Conservation (phyloP, 1,140 invertebrate species). For the Dendrolimus punctatus region DNA sequence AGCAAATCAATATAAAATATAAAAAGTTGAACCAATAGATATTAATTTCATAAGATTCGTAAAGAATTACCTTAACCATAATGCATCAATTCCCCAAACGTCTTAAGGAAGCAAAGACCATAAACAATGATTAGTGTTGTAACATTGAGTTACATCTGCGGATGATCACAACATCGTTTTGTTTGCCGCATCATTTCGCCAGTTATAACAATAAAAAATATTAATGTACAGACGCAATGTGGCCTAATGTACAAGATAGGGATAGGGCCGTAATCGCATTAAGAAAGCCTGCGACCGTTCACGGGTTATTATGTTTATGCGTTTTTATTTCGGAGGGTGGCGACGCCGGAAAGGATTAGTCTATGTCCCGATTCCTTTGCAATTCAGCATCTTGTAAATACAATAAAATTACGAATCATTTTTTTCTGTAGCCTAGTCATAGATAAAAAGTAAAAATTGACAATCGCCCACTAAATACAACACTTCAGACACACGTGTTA, state of each 20-base stretch:
- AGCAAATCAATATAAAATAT: no score
- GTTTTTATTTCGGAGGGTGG: slow-evolving; percentile 42
- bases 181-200: slow-evolving; percentile 55
- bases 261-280: slow-evolving; percentile 49
- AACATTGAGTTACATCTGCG: slow-evolving; percentile 14
- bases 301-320: slow-evolving; percentile 54
- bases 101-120: no score
- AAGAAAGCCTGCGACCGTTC: slow-evolving; percentile 48
- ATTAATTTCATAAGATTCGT: no score
- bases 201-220: slow-evolving; percentile 53
- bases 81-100: no score
- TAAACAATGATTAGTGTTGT: no score
- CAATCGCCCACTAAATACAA: no score
- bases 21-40: no score
- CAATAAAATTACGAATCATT: slow-evolving; percentile 1
- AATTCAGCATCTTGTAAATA: neutral
- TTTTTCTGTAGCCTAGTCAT: slow-evolving; percentile 1
- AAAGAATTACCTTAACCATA: no score
- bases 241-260: slow-evolving; percentile 29
- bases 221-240: slow-evolving; percentile 31
- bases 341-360: slow-evolving; percentile 35
- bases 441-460: no score
- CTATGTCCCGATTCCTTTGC: slow-evolving; percentile 8
- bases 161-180: slow-evolving; percentile 43
- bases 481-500: no score